These are phyloP conservation scores for Netelia virgata DNA, from an alignment of 2,888 invertebrate species.

Conservation along the genomic window DNA sequence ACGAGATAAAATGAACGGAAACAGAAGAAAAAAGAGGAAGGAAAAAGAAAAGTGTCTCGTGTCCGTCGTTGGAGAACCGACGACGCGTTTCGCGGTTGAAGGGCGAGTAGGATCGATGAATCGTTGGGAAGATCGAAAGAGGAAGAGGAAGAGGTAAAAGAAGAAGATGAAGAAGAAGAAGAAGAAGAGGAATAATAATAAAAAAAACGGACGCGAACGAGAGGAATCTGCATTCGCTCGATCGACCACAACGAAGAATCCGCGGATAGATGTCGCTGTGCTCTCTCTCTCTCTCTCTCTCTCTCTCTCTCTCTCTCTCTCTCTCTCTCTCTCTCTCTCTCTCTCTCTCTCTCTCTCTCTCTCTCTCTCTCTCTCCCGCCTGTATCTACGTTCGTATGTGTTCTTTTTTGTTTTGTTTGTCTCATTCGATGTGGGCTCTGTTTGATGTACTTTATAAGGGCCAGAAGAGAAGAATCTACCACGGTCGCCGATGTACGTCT, in stretches of 20 bases:
- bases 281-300: neutral
- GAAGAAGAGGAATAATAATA: neutral
- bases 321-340: too few relatives aligned
- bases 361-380: neutral
- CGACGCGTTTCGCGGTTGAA: slow-evolving; percentile 53
- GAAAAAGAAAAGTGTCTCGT: slow-evolving; percentile 5
- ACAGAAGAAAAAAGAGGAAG: neutral
- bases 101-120: slow-evolving; percentile 61
- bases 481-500: slow-evolving; percentile 70
- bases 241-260: slow-evolving; percentile 4
- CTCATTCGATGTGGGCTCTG: slow-evolving; percentile 47
- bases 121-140: slow-evolving; percentile 55
- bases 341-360: too few relatives aligned
- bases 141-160: slow-evolving; percentile 11
- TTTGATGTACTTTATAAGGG: slow-evolving; percentile 78
- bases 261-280: slow-evolving; percentile 61
- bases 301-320: too few relatives aligned
- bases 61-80: slow-evolving; percentile 9
- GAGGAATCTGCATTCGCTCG: slow-evolving; percentile 75
- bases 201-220: slow-evolving; percentile 11
- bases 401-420: slow-evolving; percentile 18
- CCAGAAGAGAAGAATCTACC: slow-evolving; percentile 18
- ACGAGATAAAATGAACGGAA: slow-evolving; percentile 33
- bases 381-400: slow-evolving; percentile 47
- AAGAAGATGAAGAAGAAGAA: neutral